Conservation (phyloP, 2,113 vertebrate genomes). For the Mastomys coucha region DNA sequence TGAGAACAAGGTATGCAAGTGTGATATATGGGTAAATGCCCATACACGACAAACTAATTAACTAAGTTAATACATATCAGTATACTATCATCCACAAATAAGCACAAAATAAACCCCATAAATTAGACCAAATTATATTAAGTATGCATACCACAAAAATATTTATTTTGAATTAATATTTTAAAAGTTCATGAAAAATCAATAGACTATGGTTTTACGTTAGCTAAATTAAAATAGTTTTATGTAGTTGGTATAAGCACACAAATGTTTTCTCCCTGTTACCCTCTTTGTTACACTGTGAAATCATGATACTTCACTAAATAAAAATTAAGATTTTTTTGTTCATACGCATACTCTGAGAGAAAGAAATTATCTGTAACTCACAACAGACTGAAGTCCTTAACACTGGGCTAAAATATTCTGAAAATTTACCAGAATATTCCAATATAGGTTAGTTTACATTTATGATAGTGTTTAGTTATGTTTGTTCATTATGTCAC, state of each 20-base stretch:
- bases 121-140: background rate
- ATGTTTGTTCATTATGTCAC: background rate
- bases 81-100: background rate
- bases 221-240: slow-evolving; percentile 11
- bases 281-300: background rate
- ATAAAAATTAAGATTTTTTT: background rate
- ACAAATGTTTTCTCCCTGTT: background rate
- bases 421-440: background rate
- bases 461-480: background rate
- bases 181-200: background rate
- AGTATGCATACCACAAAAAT: background rate
- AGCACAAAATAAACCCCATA: background rate
- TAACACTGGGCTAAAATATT: background rate
- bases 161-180: background rate
- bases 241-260: background rate
- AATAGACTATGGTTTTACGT: background rate
- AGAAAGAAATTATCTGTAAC: background rate
- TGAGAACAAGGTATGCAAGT: background rate
- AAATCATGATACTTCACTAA: background rate
- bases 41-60: background rate
- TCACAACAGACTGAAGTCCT: background rate
- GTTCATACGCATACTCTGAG: background rate
- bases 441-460: background rate
- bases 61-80: background rate
- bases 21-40: background rate